phyloP scores from a whole-genome alignment of 2,888 invertebrate genomes.

The Phengaris alcon region DNA sequence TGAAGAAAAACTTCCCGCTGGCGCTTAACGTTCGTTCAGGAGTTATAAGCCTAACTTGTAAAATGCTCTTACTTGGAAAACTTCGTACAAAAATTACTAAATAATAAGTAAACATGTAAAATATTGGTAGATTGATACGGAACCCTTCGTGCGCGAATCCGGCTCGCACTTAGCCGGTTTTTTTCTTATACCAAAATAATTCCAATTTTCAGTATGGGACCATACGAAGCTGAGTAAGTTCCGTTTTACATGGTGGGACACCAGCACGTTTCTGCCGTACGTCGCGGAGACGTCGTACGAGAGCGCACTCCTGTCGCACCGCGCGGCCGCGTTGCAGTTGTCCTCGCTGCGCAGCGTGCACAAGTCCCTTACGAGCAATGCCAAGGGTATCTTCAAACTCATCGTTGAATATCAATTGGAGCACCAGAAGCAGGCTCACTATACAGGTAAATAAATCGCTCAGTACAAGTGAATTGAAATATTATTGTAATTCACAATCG shows the following conservation, averaged over 20 bases:
- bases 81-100: too few species aligned
- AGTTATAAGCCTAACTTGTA: too few species aligned
- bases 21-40: too few species aligned
- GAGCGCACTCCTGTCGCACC: slow-evolving; percentile 89
- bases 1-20: too few species aligned
- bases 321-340: slow-evolving; percentile 87
- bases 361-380: slow-evolving; percentile 92
- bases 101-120: too few species aligned
- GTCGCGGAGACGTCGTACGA: slow-evolving; percentile 91
- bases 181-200: not conserved
- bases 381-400: slow-evolving; percentile 89
- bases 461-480: not conserved
- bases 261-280: slow-evolving; percentile 91
- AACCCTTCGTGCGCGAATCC: too few species aligned
- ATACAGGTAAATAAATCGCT: slow-evolving; percentile 81
- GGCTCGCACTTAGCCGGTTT: too few species aligned
- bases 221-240: slow-evolving; percentile 90
- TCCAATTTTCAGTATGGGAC: slow-evolving; percentile 90
- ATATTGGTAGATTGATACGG: too few species aligned
- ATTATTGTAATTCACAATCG: too few species aligned
- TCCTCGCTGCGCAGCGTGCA: slow-evolving; percentile 94
- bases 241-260: slow-evolving; percentile 95
- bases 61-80: too few species aligned
- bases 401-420: slow-evolving; percentile 90
- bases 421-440: slow-evolving; percentile 84